Conservation (phyloP, 2,888 invertebrate species). For the Pasiphila rectangulata region DNA sequence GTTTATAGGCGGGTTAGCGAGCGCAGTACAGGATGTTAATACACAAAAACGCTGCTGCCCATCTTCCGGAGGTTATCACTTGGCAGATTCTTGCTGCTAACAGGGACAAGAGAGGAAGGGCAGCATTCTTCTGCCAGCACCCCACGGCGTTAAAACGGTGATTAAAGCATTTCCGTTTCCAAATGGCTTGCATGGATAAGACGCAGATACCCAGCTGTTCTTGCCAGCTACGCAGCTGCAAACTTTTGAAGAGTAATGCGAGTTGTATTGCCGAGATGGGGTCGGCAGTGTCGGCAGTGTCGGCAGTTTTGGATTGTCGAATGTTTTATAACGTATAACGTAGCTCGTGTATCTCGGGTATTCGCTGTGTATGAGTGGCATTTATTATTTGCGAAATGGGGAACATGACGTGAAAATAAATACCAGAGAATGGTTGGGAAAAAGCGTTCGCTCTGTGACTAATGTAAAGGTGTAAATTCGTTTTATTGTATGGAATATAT, state of each 20-base stretch:
- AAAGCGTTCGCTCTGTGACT: neutral
- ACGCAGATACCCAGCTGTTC: constrained; percentile 11
- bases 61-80: no score
- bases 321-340: constrained; percentile 31
- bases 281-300: constrained; percentile 13
- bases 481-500: neutral
- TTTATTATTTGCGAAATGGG: constrained; percentile 19
- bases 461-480: neutral
- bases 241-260: constrained; percentile 41
- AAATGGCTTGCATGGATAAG: no score
- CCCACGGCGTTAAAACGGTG: no score
- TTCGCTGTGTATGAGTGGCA: constrained; percentile 20
- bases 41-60: no score
- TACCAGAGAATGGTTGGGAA: constrained; percentile 4
- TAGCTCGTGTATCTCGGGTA: constrained; percentile 15
- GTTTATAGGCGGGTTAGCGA: no score
- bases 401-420: constrained; percentile 10
- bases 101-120: no score
- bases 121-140: no score
- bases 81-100: no score
- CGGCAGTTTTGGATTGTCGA: constrained; percentile 28
- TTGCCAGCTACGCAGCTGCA: neutral
- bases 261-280: constrained; percentile 42
- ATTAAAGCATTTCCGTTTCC: no score
- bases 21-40: no score